Evolutionary conservation across 2,888 invertebrate genomes (phyloP).

Genomic region (Homarus gammarus): DNA sequence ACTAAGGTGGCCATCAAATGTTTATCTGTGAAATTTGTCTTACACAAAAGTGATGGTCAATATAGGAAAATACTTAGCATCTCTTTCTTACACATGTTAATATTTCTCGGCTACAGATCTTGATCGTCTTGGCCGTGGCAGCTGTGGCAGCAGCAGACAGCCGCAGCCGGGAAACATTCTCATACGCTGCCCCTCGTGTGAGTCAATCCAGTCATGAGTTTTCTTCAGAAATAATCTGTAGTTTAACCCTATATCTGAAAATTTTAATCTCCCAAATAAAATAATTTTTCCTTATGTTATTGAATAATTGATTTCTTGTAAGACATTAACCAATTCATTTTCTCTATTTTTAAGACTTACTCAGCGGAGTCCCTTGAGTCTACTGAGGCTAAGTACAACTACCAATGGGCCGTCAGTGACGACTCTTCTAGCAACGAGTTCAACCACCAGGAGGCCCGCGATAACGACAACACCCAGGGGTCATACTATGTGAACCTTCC

Average conservation of each 20-base stretch:
- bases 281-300: not conserved
- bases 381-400: constrained; percentile 54
- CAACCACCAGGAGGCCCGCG: constrained; percentile 65
- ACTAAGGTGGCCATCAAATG: not conserved
- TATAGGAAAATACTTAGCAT: not conserved
- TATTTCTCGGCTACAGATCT: constrained; percentile 2
- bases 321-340: no score
- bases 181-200: constrained; percentile 16
- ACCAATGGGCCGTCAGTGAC: constrained; percentile 56
- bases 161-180: not conserved
- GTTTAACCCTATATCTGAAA: no score
- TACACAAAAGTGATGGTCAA: not conserved
- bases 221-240: constrained; percentile 79
- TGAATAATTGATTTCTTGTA: no score
- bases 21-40: not conserved
- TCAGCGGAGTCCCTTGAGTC: constrained; percentile 28
- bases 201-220: not conserved
- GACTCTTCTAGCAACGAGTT: constrained; percentile 60
- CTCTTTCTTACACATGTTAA: not conserved
- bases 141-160: constrained; percentile 46
- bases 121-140: constrained; percentile 45
- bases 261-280: no score
- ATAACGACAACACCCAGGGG: constrained; percentile 52
- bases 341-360: not conserved
- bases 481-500: constrained; percentile 67